phyloP scores from a whole-genome alignment of 92 coral and sea anemone genomes.

The Epizoanthus stellaris region DNA sequence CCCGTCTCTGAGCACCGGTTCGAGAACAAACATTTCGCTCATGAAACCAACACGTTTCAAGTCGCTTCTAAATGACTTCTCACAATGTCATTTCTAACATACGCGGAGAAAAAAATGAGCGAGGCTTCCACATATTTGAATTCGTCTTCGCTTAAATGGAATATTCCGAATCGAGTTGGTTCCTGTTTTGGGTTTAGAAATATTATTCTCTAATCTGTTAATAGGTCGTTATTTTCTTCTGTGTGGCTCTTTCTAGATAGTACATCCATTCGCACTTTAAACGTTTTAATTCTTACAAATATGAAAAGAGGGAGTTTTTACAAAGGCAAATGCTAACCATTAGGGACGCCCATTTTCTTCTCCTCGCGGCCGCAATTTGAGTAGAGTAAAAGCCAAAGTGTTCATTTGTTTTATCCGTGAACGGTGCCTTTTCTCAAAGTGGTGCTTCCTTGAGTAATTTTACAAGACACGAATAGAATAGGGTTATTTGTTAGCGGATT shows the following conservation, averaged over 20 bases:
- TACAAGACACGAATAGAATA: not conserved
- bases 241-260: too few species aligned
- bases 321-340: not conserved
- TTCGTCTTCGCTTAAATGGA: too few species aligned
- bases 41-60: not conserved
- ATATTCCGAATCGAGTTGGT: too few species aligned
- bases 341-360: not conserved
- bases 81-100: not conserved
- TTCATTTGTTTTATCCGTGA: not conserved
- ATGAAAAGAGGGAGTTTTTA: not conserved
- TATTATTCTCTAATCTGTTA: too few species aligned
- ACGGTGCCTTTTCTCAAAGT: not conserved
- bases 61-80: not conserved
- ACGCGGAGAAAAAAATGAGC: too few species aligned
- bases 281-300: too few species aligned
- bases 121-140: too few species aligned
- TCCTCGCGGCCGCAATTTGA: not conserved
- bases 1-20: not conserved
- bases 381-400: conserved; percentile 10
- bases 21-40: not conserved
- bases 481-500: conserved; percentile 18
- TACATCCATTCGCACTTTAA: too few species aligned
- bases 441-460: not conserved
- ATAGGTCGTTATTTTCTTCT: too few species aligned
- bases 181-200: too few species aligned